Evolutionary conservation across 2,888 invertebrate species (phyloP).

Genomic region (Phyllotreta cruciferae): DNA sequence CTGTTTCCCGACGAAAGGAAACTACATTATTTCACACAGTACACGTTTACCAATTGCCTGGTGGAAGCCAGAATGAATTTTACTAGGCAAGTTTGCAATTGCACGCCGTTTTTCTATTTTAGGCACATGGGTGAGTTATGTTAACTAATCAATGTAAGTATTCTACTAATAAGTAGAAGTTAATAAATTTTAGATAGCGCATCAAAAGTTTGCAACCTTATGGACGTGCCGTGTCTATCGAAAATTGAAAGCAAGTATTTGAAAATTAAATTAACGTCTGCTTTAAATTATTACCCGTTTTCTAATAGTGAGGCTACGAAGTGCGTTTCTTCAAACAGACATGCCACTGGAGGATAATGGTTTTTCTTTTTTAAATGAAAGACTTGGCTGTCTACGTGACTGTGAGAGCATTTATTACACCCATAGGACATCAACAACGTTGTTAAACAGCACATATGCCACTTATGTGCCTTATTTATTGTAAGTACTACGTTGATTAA

Average conservation of each 20-base stretch:
- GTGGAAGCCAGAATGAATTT: constrained; percentile 64
- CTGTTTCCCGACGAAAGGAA: constrained; percentile 66
- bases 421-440: not conserved
- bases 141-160: not conserved
- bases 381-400: constrained; percentile 4
- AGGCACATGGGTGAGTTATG: constrained; percentile 55
- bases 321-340: constrained; percentile 56
- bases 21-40: constrained; percentile 57
- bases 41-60: constrained; percentile 73
- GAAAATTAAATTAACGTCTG: not conserved
- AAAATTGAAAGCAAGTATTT: constrained; percentile 54
- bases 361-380: not conserved
- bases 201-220: constrained; percentile 60
- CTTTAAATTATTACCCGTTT: not conserved
- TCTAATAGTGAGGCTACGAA: constrained; percentile 46
- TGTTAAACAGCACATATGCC: not conserved
- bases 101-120: constrained; percentile 67
- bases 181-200: constrained; percentile 3
- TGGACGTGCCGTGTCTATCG: constrained; percentile 63
- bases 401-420: constrained; percentile 6
- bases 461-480: constrained; percentile 18
- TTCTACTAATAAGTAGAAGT: not conserved
- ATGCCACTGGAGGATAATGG: not conserved
- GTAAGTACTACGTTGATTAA: constrained; percentile 9
- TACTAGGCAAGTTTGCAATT: constrained; percentile 64